These are phyloP conservation scores for Antennarius striatus DNA, from an alignment of 2,113 vertebrate genomes.

Conservation along the genomic window DNA sequence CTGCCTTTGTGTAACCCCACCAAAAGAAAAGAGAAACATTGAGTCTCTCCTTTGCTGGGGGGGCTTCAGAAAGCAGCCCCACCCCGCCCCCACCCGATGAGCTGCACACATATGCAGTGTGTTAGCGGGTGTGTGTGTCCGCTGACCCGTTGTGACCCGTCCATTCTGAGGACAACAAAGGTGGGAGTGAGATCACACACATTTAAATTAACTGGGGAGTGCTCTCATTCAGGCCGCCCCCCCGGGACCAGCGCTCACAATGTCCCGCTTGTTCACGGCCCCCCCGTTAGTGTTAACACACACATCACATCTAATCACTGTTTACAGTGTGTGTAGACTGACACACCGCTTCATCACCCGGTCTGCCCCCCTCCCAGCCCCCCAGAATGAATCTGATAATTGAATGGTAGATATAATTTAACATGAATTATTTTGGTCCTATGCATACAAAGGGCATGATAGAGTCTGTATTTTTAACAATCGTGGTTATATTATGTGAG, in stretches of 20 bases:
- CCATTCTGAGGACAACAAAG: constrained; percentile 74
- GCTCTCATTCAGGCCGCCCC: constrained; percentile 71
- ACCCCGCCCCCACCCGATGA: not conserved
- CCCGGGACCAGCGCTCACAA: constrained; percentile 47
- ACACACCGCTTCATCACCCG: too few relatives aligned
- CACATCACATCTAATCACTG: constrained; percentile 28
- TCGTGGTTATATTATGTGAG: too few relatives aligned
- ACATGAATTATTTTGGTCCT: too few relatives aligned
- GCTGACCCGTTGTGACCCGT: constrained; percentile 76
- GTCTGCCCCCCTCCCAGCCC: too few relatives aligned
- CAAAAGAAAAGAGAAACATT: constrained; percentile 9
- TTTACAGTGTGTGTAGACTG: too few relatives aligned
- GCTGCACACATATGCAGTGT: constrained; percentile 28
- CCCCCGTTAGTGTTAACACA: constrained; percentile 31
- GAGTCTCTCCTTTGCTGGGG: constrained; percentile 16
- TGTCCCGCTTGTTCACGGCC: constrained; percentile 49
- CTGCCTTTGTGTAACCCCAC: constrained; percentile 34
- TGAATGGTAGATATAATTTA: too few relatives aligned
- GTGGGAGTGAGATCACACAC: constrained; percentile 75
- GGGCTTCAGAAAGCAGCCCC: constrained; percentile 20
- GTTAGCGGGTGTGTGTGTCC: constrained; percentile 51
- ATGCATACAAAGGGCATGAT: too few relatives aligned
- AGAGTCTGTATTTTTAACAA: too few relatives aligned
- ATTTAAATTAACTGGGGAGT: constrained; percentile 77
- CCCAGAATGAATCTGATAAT: too few relatives aligned